Evolutionary conservation across 2,888 invertebrate species (phyloP).

Genomic region (Ctena decussata): DNA sequence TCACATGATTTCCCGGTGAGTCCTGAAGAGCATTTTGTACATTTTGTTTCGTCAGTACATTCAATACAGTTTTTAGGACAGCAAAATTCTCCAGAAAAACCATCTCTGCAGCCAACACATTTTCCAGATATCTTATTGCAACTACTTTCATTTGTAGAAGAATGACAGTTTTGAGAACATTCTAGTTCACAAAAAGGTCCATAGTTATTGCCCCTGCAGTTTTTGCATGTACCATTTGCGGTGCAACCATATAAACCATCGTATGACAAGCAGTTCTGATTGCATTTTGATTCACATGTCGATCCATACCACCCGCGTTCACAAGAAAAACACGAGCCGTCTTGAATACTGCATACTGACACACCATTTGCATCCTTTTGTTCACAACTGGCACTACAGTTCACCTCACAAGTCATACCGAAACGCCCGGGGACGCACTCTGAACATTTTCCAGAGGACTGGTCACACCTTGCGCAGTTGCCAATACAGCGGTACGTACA

Average conservation of each 20-base stretch:
- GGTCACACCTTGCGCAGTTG: conserved; percentile 23
- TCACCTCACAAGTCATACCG: background rate
- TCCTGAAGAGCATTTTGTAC: too few species aligned
- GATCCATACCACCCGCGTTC: background rate
- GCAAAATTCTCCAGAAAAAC: conserved; percentile 32
- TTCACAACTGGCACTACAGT: background rate
- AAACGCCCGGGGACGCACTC: background rate
- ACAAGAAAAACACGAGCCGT: background rate
- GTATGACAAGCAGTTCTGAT: background rate
- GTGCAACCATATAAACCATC: background rate
- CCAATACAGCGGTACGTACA: conserved; percentile 21
- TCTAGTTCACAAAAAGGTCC: background rate
- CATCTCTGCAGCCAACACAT: conserved; percentile 32
- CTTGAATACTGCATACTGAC: background rate
- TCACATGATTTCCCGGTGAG: too few species aligned
- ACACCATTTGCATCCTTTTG: background rate
- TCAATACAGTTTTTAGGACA: too few species aligned
- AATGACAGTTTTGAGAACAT: background rate
- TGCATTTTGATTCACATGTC: background rate
- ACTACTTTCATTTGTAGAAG: background rate
- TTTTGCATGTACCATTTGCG: background rate
- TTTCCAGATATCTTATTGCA: conserved; percentile 43
- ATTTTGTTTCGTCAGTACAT: too few species aligned
- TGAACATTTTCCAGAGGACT: conserved; percentile 1
- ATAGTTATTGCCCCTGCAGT: background rate